Evolutionary conservation across 2,797 vertebrate species (phyloP), one percentile per base, ranked within the genome.

Genomic region (Netta rufina): DNA sequence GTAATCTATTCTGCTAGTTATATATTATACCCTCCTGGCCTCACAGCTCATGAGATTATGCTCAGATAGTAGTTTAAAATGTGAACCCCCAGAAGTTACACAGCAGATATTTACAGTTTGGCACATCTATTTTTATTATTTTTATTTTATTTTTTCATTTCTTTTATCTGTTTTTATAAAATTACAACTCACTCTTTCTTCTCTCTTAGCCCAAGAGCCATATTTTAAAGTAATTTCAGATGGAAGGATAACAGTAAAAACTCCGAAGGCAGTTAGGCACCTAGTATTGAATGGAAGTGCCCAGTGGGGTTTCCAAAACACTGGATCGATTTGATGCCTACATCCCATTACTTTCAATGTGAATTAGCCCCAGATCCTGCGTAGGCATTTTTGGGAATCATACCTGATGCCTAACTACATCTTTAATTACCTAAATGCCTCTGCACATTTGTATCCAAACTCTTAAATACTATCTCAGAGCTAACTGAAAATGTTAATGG

Each of bases 381-480:
- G 1, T 16, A 58, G 51, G 9, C 41, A 41, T 70, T 85, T 84
- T 76, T 51, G 13, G 20, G 84, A 82, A 95, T 73, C 32, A 45
- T 28, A 6, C 41, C 61, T 79, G 60, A 73, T 84, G 7, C 25
- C 15, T 72, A 64, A 80, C 62, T 85, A 45, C 41, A 73, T 36
- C 24, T 79, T 39, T 66, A 75, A 60, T 49, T 67, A 66, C 43
- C 27, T 66, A 91, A 94, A 81, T 65, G 19, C 21, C 18, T 67
- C 69, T 70, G 36, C n/a, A 93, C 93, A 84, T 86, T 49, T 88
- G 30, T 8, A 84, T 87, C 56, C 65, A 87, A 74, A 78, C 24
- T 58, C 8, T 76, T 88, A 72, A 66, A 78, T 77, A 41, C 18
- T 58, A 58, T 54, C 62, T 91, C 51, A 66, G 61, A 81, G 87